Conservation (phyloP, 2,113 vertebrate genomes). For the Oncorhynchus nerka region DNA sequence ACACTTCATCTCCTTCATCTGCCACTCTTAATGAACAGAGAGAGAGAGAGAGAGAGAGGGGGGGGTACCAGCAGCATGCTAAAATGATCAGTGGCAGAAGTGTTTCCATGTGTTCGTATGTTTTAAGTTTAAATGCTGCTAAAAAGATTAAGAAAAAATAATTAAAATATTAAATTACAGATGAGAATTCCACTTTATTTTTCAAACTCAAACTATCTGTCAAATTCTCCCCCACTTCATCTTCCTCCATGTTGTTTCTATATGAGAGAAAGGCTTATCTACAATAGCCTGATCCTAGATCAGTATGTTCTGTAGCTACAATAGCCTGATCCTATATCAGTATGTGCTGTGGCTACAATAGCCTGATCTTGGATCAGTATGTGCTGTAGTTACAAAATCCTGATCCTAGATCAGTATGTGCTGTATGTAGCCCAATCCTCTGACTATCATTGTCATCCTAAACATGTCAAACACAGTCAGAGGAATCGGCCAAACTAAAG, state of each 20-base stretch:
- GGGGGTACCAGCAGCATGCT: slow-evolving; percentile 37
- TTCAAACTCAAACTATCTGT: background rate
- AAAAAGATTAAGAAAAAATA: slow-evolving; percentile 8
- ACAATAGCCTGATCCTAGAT: background rate
- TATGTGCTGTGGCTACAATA: too few relatives aligned
- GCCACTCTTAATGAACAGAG: slow-evolving; percentile 9
- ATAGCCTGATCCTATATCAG: too few relatives aligned
- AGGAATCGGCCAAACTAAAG: too few relatives aligned
- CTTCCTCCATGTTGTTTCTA: background rate
- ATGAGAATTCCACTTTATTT: slow-evolving; percentile 7
- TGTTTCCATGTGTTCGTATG: slow-evolving; percentile 63
- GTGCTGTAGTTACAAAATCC: too few relatives aligned
- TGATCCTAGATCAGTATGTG: too few relatives aligned
- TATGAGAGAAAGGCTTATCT: slow-evolving; percentile 1
- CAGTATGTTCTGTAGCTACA: too few relatives aligned
- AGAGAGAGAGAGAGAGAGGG: background rate
- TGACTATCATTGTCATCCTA: slow-evolving; percentile 15
- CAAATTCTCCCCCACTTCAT: too few relatives aligned
- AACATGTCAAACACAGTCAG: background rate
- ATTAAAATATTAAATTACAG: slow-evolving; percentile 53
- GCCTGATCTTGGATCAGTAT: too few relatives aligned
- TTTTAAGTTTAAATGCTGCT: slow-evolving; percentile 31
- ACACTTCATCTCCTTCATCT: slow-evolving; percentile 22
- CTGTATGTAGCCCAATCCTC: background rate
- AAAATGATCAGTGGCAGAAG: slow-evolving; percentile 62